Evolutionary conservation across 1,140 invertebrate genomes (phyloP), one percentile per base, ranked within the genome.

Genomic region (Orchesella cincta): DNA sequence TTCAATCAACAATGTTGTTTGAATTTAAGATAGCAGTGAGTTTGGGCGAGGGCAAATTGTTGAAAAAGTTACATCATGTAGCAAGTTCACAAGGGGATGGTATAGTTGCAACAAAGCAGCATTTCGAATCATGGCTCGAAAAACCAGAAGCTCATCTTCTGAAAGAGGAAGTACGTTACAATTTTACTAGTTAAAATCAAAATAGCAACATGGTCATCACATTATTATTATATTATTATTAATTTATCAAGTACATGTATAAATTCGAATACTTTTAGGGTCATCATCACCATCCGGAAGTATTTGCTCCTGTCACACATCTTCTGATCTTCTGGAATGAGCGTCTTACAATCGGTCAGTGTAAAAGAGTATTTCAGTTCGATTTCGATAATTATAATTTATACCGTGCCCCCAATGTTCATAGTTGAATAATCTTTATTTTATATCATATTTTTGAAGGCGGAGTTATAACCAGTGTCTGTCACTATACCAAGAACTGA

Each of bases 21-120:
- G 5, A 46, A 46, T 26, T 70, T 14, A n/a, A 78, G 75, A 75
- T 79, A 57, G 78, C 78, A 12, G 54, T 62, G 1, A 79, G 78
- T 54, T 71, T 79, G 29, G 75, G 64, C 16, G 78, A 79, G 31
- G 71, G 71, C 12, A 75, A 71, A 18, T 36, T 79, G 1, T 76
- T 76, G 34, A 31, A 71, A n/a, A 76, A 76, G 33, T 34, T 79
- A 12, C 39, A 67, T 39, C 18, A 39, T n/a, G 73, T 79, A 67
- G 72, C 75, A 8, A 74, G 26, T 16, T 35, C 62, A 33, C 20
- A 39, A 33, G 75, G 78, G 0, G 78, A 77, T 51, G 57, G 28
- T 1, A 51, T 12, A 2, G 75, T 39, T n/a, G 75, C 75, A 0
- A 31, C 71, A 70, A 57, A 57, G 52, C 52, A 14, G 52, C 52